phyloP scores from a whole-genome alignment of 2,888 invertebrate genomes.

The Digitonthophagus gazella region DNA sequence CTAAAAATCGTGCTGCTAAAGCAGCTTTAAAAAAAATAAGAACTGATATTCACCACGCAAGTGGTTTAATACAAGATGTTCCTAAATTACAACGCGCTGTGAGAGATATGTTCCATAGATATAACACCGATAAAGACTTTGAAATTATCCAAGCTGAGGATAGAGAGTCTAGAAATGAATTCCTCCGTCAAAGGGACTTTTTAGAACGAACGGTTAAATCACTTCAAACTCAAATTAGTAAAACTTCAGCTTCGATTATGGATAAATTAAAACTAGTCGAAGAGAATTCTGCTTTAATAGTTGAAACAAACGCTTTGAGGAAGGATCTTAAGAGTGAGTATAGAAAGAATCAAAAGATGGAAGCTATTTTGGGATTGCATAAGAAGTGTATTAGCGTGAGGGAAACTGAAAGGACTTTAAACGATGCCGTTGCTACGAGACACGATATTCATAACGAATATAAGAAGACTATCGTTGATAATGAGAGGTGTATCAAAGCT shows the following conservation, averaged over 20 bases:
- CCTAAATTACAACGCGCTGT: slow-evolving; percentile 59
- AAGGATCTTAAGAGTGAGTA: slow-evolving; percentile 66
- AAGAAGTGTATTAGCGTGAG: slow-evolving; percentile 59
- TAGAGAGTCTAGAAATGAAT: slow-evolving; percentile 71
- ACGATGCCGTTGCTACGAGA: slow-evolving; percentile 60
- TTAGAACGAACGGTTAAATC: slow-evolving; percentile 67
- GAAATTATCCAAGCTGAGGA: slow-evolving; percentile 66
- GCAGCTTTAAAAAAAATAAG: slow-evolving; percentile 71
- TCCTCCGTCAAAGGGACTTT: slow-evolving; percentile 78
- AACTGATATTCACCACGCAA: slow-evolving; percentile 77
- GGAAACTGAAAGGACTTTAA: slow-evolving; percentile 63
- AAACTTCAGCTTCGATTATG: slow-evolving; percentile 41
- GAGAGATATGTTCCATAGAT: slow-evolving; percentile 66
- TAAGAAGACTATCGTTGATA: slow-evolving; percentile 52
- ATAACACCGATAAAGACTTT: slow-evolving; percentile 69
- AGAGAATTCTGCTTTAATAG: slow-evolving; percentile 74
- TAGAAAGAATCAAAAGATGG: slow-evolving; percentile 68
- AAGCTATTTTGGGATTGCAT: slow-evolving; percentile 66
- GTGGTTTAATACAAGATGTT: slow-evolving; percentile 76
- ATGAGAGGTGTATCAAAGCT: slow-evolving; percentile 50
- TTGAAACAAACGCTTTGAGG: slow-evolving; percentile 75
- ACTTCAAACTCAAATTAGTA: slow-evolving; percentile 50
- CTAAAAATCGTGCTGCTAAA: slow-evolving; percentile 60
- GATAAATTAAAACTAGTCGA: slow-evolving; percentile 52
- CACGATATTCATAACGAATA: slow-evolving; percentile 61